A percentile compares a stretch with the other conserved stretches of the same genome.
phyloP scores from a whole-genome alignment of 2,797 vertebrate genomes.

The Myotis vivesi region DNA sequence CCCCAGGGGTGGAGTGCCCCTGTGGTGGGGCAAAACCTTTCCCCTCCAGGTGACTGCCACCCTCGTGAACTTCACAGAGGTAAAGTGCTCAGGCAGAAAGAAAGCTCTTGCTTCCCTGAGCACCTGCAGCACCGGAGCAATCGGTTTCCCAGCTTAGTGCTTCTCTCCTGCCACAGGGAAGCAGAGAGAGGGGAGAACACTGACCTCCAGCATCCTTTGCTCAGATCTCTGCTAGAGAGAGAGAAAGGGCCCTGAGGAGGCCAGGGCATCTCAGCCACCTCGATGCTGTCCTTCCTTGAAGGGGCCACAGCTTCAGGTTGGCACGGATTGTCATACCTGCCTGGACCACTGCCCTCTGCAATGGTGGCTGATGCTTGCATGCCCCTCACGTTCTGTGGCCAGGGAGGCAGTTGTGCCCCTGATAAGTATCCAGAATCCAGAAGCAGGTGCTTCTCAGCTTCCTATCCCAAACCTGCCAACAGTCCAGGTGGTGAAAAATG shows the following conservation, averaged over 20 bases:
- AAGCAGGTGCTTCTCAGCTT: too few relatives aligned
- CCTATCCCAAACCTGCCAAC: neutral
- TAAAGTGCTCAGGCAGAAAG: neutral
- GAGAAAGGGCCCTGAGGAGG: neutral
- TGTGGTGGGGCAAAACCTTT: neutral
- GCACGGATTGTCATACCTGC: fast-evolving
- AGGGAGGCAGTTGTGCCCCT: neutral
- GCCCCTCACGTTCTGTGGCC: too few relatives aligned
- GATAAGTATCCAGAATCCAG: neutral
- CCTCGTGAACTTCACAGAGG: fast-evolving
- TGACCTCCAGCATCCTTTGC: neutral
- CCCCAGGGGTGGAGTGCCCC: too few relatives aligned
- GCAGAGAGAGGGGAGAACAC: neutral
- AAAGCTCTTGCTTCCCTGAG: neutral
- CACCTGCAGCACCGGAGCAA: neutral
- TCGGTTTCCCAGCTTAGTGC: fast-evolving
- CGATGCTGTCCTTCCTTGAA: neutral
- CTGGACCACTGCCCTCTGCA: neutral
- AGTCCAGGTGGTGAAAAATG: neutral
- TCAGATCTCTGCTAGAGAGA: too few relatives aligned
- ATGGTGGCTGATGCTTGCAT: neutral
- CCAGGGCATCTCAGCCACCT: neutral
- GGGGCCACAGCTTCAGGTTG: neutral
- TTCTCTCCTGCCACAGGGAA: neutral
- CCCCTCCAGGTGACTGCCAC: neutral